Evolutionary conservation across 2,113 vertebrate species (phyloP), one percentile per base, ranked within the genome.

Genomic region (Passer montanus): DNA sequence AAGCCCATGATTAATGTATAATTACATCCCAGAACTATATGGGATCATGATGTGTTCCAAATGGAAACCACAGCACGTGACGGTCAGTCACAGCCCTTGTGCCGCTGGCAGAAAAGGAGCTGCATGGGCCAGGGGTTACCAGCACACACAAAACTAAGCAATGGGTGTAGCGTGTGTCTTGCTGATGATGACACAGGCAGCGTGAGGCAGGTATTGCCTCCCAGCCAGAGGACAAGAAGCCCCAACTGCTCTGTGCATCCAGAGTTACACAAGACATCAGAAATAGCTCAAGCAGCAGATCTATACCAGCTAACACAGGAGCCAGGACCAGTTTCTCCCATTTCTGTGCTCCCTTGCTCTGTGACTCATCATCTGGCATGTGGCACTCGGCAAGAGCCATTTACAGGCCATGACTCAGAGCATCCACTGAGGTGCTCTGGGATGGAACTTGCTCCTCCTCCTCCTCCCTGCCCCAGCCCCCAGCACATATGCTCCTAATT

Each of bases 321-420:
- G 23, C 63, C 2, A 41, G 84, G 77, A 76, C 74, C 23, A 87
- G 50, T 87, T 91, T 86, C 70, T 94, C 69, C 90, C 67, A 68
- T 73, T 85, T 92, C 85, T 95, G 82, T 70, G 94, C 95, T 97
- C 91, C 91, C 86, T 66, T 93, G 94, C 90, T 91, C 66, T 7
- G 0, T 87, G 95, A 96, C 75, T 97, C 93, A 96, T 68, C 67
- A 80, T 63, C 78, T 93, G 94, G 84, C 94, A 96, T 50, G 91
- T 74, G 87, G 93, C 66, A 83, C 41, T 56, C 3, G 2, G 35
- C 75, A 53, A 81, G 46, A 93, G 81, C 37, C 91, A 80, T 87
- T 90, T 91, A 87, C 10, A 90, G 93, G 87, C 39, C 7, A 1
- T 95, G 94, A 97, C 81, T 96, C 95, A 94, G 1, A 84, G 91